Base-by-base conservation (phyloP, 1,140 invertebrate species). In the Aphaenogaster floridana region DNA sequence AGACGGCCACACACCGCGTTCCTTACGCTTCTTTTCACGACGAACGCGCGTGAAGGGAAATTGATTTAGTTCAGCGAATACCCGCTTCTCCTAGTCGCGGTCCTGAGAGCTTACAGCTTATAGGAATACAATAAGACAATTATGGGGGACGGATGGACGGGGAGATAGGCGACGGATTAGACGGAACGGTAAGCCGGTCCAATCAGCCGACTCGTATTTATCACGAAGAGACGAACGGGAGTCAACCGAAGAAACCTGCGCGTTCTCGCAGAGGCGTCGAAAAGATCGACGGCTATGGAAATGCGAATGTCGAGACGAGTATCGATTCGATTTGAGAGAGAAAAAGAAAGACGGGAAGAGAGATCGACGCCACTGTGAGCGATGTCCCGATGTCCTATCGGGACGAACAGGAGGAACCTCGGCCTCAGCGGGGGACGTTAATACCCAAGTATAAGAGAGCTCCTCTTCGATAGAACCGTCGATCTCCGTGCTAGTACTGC, bases 111-210 rank as follows among this genome's bases (percentile, higher is more conserved):
- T 61, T 63, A 21, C 34, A 66, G 85, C 80, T 90, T 86, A 86
- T 64, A 78, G 89, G 88, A 88, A 90, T 86, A 93, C 93, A 94
- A 93, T 93, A 87, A 93, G 92, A 93, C 90, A 93, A 93, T 94
- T 91, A 94, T 87, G 86, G 63, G 36, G 34, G 77, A 86, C 84
- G 90, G 92, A 93, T 93, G 89, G 90, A 89, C 79, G 88, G 63
- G 57, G 63, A 93, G 91, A 94, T 94, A 92, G 86, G 77, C 61
- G 83, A 90, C 85, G 91, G 93, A 94, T 93, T 93, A 93, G 92
- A 79, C 89, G 89, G 88, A 76, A 85, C 66, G 80, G 69, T 89
- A 91, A 91, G 86, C 88, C 42, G 66, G 66, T 77, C 88, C 90
- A 92, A 92, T 92, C 91, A 92, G 79, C 52, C 66, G 69, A 45